Conservation (phyloP, 2,888 invertebrate species). For the Gibbula magus region DNA sequence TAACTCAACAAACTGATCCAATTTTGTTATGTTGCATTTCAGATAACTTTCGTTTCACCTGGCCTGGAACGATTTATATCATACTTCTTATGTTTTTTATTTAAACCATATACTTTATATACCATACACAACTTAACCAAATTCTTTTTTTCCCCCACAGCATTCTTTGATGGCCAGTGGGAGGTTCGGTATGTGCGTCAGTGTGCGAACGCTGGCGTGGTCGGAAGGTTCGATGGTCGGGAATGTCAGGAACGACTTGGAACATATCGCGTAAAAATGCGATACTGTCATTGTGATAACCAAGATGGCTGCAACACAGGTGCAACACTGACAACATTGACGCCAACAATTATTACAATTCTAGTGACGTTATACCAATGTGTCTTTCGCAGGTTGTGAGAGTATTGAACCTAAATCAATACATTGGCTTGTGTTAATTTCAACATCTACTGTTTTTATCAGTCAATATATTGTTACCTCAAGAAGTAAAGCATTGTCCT, state of each 20-base stretch:
- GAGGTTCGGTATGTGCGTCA: constrained; percentile 74
- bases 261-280: constrained; percentile 71
- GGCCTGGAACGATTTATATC: too few species aligned
- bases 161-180: constrained; percentile 73
- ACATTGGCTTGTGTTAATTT: not conserved
- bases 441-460: not conserved
- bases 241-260: constrained; percentile 73
- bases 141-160: constrained; percentile 54
- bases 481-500: too few species aligned
- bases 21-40: too few species aligned
- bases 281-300: constrained; percentile 75
- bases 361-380: constrained; percentile 6
- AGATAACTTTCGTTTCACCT: too few species aligned
- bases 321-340: not conserved
- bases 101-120: too few species aligned
- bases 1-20: too few species aligned
- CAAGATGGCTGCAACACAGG: constrained; percentile 74
- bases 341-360: not conserved
- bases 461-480: too few species aligned
- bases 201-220: constrained; percentile 72
- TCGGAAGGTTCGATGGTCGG: constrained; percentile 72
- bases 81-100: too few species aligned
- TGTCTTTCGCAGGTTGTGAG: not conserved
- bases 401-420: too few species aligned
- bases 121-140: too few species aligned